A percentile compares a stretch with the other conserved stretches of the same genome.
Evolutionary conservation across 1,140 invertebrate species (phyloP).

Genomic region (Geopemphigus sp.): DNA sequence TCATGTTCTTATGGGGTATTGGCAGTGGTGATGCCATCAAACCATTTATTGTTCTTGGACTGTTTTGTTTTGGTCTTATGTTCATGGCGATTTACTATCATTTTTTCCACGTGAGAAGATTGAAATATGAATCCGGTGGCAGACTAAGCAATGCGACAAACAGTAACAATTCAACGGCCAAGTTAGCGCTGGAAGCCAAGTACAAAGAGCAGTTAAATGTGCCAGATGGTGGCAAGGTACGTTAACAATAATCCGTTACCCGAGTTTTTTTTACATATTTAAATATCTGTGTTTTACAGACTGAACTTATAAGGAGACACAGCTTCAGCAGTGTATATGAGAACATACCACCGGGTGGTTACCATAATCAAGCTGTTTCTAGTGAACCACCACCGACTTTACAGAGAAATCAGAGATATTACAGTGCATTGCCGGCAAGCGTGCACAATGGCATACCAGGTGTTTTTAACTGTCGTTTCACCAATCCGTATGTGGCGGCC

Average conservation of each 20-base stretch:
- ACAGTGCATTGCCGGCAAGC: slow-evolving; percentile 40
- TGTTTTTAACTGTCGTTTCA: slow-evolving; percentile 84
- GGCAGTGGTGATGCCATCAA: slow-evolving; percentile 55
- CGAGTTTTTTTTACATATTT: no score
- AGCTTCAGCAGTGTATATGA: slow-evolving; percentile 52
- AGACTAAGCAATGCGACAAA: slow-evolving; percentile 50
- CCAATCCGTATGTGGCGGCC: slow-evolving; percentile 64
- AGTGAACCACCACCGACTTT: slow-evolving; percentile 25
- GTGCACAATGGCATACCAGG: slow-evolving; percentile 67
- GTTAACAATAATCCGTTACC: no score
- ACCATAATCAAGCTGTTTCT: not conserved
- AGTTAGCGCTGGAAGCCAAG: slow-evolving; percentile 36
- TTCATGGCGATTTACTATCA: slow-evolving; percentile 85
- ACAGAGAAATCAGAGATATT: slow-evolving; percentile 46
- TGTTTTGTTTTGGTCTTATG: slow-evolving; percentile 73
- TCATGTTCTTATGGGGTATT: slow-evolving; percentile 65
- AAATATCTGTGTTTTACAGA: slow-evolving; percentile 21
- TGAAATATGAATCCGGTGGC: slow-evolving; percentile 65
- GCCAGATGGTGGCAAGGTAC: slow-evolving; percentile 24
- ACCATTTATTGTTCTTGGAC: slow-evolving; percentile 62
- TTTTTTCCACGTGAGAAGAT: slow-evolving; percentile 55
- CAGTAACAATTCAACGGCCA: slow-evolving; percentile 35
- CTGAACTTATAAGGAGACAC: slow-evolving; percentile 51
- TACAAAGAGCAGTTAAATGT: slow-evolving; percentile 28
- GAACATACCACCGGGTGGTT: slow-evolving; percentile 25